Conservation (phyloP, 2,113 vertebrate species). For the Furnarius figulus region DNA sequence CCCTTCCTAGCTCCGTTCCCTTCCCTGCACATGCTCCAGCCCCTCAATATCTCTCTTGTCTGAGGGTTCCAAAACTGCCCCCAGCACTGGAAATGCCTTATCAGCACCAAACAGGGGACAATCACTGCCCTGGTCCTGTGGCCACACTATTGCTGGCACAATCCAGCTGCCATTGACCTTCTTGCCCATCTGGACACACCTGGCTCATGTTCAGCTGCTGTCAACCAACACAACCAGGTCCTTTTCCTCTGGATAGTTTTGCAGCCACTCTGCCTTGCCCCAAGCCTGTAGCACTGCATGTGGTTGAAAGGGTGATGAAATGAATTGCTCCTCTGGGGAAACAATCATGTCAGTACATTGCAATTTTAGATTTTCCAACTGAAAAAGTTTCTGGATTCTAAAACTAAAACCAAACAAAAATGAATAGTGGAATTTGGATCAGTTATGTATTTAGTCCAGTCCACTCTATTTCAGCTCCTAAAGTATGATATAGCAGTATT, state of each 20-base stretch:
- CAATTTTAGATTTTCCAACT: neutral
- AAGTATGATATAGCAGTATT: neutral
- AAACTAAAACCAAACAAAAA: neutral
- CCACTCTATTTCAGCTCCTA: neutral
- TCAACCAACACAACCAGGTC: neutral
- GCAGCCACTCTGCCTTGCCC: neutral
- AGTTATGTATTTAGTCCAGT: neutral
- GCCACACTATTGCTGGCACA: neutral
- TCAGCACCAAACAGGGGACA: neutral
- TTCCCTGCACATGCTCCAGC: neutral
- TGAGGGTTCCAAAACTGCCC: neutral
- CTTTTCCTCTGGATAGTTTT: neutral
- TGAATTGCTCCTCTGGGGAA: neutral
- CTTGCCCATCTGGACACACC: neutral
- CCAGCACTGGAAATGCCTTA: neutral
- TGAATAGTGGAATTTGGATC: fast-evolving
- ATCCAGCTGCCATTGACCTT: neutral
- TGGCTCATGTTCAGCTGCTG: neutral
- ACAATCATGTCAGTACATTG: fast-evolving
- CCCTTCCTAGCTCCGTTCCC: neutral
- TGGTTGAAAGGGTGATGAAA: neutral
- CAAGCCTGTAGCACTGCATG: neutral
- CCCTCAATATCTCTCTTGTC: neutral
- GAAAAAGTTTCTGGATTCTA: neutral
- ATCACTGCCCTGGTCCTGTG: neutral